Evolutionary conservation across 1,140 invertebrate genomes (phyloP), one percentile per base, ranked within the genome.

Genomic region (Medauroidea extradentata): DNA sequence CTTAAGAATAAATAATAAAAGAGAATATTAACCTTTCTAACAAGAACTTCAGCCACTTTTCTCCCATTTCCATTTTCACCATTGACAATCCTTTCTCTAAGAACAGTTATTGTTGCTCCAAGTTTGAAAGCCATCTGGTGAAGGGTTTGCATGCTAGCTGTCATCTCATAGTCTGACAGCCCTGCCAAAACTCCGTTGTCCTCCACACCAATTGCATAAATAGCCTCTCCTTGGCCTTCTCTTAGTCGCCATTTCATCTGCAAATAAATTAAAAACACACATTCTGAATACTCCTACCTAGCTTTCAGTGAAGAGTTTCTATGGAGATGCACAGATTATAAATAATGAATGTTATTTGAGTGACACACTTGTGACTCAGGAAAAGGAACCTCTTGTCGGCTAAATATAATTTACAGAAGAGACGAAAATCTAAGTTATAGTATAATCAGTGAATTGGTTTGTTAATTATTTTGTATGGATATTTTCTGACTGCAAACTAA

Each of bases 171-270:
- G 53, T 83, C 81, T 11, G 84, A 83, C 5, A 98, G 78, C 8
- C 95, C 94, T 11, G 88, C 82, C 61, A 97, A 73, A 24, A 86
- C 80, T 1, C 96, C 96, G 74, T 89, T 93, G 75, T 98, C 96
- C 59, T 94, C 90, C 0, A 98, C 95, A 0, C 95, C 94, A 50
- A 98, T 92, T 78, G 96, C 93, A 78, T 99, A 99, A 63, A 98
- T 93, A 0, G 94, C 94, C 74, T 95, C 92, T 5, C 96, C 96
- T 54, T 91, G 87, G 13, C 92, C 92, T 68, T 93, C 91, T 0
- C 88, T 80, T 8, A 94, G 77, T 13, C 91, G 79, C 92, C 92
- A 94, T 78, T 94, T 93, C 81, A 94, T 84, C 84, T 87, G 69
- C 9, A 64, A 68, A 21, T 9, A 7, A 42, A 29, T 39, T 9